phyloP scores from a whole-genome alignment of 2,888 invertebrate genomes.

The Temnothorax unifasciatus region DNA sequence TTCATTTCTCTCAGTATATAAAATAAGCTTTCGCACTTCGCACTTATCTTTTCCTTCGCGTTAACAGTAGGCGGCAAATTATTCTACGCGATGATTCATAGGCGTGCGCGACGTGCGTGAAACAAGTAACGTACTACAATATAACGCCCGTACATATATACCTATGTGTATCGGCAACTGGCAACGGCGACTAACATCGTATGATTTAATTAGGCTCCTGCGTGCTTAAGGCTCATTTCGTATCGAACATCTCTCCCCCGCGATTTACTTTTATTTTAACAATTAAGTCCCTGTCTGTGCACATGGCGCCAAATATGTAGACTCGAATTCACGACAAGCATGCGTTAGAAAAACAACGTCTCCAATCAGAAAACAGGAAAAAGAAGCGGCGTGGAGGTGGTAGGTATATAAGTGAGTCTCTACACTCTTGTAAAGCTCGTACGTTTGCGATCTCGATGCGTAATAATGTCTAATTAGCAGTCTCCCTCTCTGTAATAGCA shows the following conservation, averaged over 20 bases:
- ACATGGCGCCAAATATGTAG: slow-evolving; percentile 56
- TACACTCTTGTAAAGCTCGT: slow-evolving; percentile 27
- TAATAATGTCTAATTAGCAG: neutral
- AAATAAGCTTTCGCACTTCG: slow-evolving; percentile 23
- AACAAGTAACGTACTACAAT: slow-evolving; percentile 56
- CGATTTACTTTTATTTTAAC: slow-evolving; percentile 35
- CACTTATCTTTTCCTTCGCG: neutral
- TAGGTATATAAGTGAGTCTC: slow-evolving; percentile 50
- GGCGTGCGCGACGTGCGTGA: slow-evolving; percentile 31
- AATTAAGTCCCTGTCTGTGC: slow-evolving; percentile 37
- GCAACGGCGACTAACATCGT: slow-evolving; percentile 27
- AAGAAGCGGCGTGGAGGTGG: slow-evolving; percentile 81
- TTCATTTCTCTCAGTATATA: neutral
- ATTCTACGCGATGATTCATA: slow-evolving; percentile 19
- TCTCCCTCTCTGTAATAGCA: slow-evolving; percentile 14
- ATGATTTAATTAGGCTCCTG: slow-evolving; percentile 33
- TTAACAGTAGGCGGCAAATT: slow-evolving; percentile 23
- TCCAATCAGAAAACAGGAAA: slow-evolving; percentile 75
- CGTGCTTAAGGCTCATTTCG: slow-evolving; percentile 39
- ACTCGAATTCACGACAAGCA: slow-evolving; percentile 77
- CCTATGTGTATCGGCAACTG: neutral
- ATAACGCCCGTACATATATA: slow-evolving; percentile 40
- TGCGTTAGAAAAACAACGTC: slow-evolving; percentile 84
- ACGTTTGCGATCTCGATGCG: slow-evolving; percentile 12
- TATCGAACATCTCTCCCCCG: slow-evolving; percentile 19